These are phyloP conservation scores for Octomys mimax DNA, from an alignment of 2,797 vertebrate species.

Conservation along the genomic window DNA sequence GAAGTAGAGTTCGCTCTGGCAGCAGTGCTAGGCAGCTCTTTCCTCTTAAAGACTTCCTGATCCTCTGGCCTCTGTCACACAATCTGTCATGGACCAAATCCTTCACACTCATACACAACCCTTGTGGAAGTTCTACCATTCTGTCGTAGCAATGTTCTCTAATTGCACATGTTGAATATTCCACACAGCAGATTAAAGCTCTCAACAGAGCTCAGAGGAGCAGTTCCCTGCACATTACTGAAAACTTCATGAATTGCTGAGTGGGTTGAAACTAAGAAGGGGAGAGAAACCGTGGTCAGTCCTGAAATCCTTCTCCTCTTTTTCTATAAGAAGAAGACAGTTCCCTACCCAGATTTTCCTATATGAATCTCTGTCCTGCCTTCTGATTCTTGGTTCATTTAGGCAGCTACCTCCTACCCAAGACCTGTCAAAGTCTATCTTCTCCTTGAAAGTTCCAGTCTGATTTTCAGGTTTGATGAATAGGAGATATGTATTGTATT, in stretches of 20 bases:
- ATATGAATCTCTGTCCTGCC: neutral
- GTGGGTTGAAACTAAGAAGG: neutral
- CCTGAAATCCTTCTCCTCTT: neutral
- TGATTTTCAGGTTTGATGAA: neutral
- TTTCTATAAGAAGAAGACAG: neutral
- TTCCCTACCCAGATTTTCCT: neutral
- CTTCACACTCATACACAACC: neutral
- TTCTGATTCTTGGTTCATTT: neutral
- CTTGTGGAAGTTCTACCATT: neutral
- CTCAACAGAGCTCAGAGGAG: neutral
- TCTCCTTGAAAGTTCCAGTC: neutral
- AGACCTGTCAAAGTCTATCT: neutral
- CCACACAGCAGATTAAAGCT: neutral
- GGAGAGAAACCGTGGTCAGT: too few species aligned
- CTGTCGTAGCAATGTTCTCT: neutral
- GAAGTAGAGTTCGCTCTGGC: neutral
- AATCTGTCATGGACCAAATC: neutral
- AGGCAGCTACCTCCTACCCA: neutral
- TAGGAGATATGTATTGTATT: neutral
- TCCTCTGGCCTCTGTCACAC: neutral
- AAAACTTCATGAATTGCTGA: neutral
- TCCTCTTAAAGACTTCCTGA: neutral
- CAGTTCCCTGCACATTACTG: neutral
- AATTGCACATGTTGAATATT: too few species aligned
- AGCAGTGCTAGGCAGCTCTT: neutral